Conservation (phyloP, 2,113 vertebrate genomes). For the Paramisgurnus dabryanus region DNA sequence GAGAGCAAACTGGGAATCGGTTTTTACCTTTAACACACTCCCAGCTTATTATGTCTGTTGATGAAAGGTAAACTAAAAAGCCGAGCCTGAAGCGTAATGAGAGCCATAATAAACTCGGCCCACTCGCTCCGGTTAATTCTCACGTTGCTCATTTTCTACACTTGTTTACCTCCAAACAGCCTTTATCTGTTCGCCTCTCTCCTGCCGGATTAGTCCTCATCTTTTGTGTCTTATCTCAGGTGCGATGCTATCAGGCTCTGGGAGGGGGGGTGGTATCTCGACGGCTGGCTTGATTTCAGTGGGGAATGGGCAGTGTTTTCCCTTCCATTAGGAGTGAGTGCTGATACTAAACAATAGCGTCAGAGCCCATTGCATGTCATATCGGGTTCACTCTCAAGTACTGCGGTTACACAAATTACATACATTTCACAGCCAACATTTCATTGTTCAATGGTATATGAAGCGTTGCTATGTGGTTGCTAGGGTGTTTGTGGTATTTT, state of each 20-base stretch:
- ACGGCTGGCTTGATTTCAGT: slow-evolving; percentile 34
- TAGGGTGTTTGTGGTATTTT: no score
- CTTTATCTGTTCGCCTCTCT: slow-evolving; percentile 34
- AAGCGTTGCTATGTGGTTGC: no score
- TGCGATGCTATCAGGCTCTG: slow-evolving; percentile 24
- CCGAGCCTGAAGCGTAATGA: slow-evolving; percentile 4
- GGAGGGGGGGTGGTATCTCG: slow-evolving; percentile 29
- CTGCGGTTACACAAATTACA: neutral
- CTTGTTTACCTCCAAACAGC: slow-evolving; percentile 43
- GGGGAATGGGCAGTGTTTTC: slow-evolving; percentile 17
- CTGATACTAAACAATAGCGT: slow-evolving; percentile 28
- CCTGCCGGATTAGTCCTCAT: slow-evolving; percentile 22
- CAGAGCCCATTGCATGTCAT: neutral
- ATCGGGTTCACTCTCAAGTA: slow-evolving; percentile 5
- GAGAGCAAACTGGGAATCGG: slow-evolving; percentile 13
- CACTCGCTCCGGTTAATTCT: neutral
- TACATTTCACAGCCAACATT: no score
- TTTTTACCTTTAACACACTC: slow-evolving; percentile 30
- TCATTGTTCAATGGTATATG: no score
- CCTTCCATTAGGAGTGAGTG: slow-evolving; percentile 29
- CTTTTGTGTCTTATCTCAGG: slow-evolving; percentile 35
- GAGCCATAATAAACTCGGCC: slow-evolving; percentile 30
- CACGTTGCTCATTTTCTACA: slow-evolving; percentile 38
- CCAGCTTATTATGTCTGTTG: slow-evolving; percentile 16
- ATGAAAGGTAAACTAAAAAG: slow-evolving; percentile 29